Evolutionary conservation across 2,797 vertebrate species (phyloP), one percentile per base, ranked within the genome.

Genomic region (Hirundo rustica): DNA sequence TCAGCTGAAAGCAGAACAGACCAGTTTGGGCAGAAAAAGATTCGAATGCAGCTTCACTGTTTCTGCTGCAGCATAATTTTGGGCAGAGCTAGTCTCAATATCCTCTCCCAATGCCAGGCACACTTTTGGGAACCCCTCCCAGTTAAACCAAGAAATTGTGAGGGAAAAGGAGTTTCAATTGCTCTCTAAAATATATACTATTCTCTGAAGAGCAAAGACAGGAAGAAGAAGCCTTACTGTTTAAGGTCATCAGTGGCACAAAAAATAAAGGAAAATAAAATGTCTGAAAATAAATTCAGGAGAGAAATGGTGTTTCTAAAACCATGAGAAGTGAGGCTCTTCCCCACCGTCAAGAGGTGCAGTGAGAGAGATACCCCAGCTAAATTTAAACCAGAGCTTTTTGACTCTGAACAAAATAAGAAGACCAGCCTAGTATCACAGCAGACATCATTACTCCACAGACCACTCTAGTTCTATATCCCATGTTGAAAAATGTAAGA

Each of bases 61-160:
- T 86, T 70, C 36, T 92, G 72, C 87, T 88, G 81, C 72, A 89
- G 60, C 17, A 25, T 8, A 36, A 62, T 55, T 84, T 76, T 40
- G 42, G 42, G 17, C 30, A 81, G 11, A 78, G 36, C 7, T 26
- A 26, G 16, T 15, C 29, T 42, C 57, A 45, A 26, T 10, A 57
- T 20, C 45, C n/a, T 29, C 71, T 73, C 67, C 29, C 57, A 64
- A 13, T 0, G 0, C 38, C 21, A n/a, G 57, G 10, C 45, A 60
- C 8, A 2, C 26, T 19, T 7, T 29, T 2, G 1, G 55, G 13
- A 83, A 50, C 3, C 13, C 44, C 42, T 29, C 7, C 29, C n/a
- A 55, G 21, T 27, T 22, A 55, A 76, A 12, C 10, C 18, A 58
- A 65, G 58, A 21, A 65, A 86, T 38, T 0, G 0, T 7, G 4